Evolutionary conservation across 2,888 invertebrate genomes (phyloP).

Genomic region (Notodromas monacha): DNA sequence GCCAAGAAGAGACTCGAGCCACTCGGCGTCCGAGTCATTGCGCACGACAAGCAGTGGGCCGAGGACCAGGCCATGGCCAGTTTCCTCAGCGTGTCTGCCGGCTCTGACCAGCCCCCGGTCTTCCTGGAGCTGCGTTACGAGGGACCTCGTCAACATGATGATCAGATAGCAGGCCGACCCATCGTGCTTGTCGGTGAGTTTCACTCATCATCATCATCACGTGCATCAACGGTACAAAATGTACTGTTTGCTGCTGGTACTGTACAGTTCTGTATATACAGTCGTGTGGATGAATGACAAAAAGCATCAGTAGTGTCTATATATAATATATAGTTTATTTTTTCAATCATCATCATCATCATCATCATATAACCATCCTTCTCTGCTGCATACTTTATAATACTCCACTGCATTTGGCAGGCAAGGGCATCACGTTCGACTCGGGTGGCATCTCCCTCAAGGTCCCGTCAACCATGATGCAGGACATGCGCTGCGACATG

Average conservation of each 20-base stretch:
- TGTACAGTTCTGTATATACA: no score
- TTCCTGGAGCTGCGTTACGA: conserved; percentile 44
- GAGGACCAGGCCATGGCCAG: conserved; percentile 42
- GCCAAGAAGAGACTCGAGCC: conserved; percentile 20
- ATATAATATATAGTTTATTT: no score
- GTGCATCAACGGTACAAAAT: no score
- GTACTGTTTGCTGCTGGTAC: no score
- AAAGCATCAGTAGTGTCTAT: no score
- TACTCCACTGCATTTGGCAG: neutral
- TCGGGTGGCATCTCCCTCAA: conserved; percentile 42
- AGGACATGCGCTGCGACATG: conserved; percentile 47
- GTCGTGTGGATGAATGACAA: no score
- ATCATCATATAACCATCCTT: no score
- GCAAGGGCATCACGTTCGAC: conserved; percentile 28
- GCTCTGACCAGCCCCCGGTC: conserved; percentile 40
- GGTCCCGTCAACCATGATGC: conserved; percentile 22
- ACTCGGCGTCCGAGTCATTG: conserved; percentile 19
- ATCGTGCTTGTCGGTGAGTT: conserved; percentile 41
- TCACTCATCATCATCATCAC: no score
- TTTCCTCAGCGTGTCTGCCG: conserved; percentile 37
- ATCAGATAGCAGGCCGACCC: conserved; percentile 21
- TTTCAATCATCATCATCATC: no score
- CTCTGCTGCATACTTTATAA: conserved; percentile 6
- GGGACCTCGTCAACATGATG: no score
- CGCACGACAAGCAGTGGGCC: conserved; percentile 34